These are phyloP conservation scores for Platysternon megacephalum DNA, from an alignment of 2,113 vertebrate species.

Conservation along the genomic window DNA sequence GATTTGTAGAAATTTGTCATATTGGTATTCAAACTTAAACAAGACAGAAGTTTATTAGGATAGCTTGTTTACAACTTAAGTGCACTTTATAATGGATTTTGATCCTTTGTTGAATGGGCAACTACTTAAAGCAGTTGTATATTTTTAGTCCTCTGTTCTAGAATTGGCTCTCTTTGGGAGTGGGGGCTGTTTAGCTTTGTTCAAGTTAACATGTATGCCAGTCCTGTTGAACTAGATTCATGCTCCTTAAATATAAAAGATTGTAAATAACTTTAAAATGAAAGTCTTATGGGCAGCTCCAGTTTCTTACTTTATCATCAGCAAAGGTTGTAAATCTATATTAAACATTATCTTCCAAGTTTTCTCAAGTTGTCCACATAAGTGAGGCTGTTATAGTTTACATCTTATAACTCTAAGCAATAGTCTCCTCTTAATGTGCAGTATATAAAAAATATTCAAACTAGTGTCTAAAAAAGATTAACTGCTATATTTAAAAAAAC, in stretches of 20 bases:
- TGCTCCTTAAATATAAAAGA: not conserved
- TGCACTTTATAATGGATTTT: not conserved
- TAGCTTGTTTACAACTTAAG: not conserved
- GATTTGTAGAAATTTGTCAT: not conserved
- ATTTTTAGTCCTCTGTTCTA: not conserved
- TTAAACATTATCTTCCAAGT: not conserved
- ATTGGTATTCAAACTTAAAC: not conserved
- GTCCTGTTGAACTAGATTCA: constrained; percentile 9
- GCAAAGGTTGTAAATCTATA: not conserved
- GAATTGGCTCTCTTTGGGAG: not conserved
- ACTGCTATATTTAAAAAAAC: not conserved
- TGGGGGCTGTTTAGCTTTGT: not conserved
- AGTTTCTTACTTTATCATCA: not conserved
- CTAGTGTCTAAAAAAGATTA: not conserved
- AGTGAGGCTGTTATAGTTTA: not conserved
- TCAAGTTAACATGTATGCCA: not conserved
- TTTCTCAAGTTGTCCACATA: rapidly evolving
- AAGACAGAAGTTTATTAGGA: not conserved
- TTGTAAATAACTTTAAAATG: no score
- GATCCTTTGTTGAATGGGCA: not conserved
- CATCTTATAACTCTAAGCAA: not conserved
- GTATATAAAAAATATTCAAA: not conserved
- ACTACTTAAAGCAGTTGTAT: not conserved
- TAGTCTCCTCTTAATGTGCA: not conserved
- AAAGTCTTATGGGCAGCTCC: not conserved